Conservation (phyloP, 2,888 invertebrate species). For the Tipula helvola region DNA sequence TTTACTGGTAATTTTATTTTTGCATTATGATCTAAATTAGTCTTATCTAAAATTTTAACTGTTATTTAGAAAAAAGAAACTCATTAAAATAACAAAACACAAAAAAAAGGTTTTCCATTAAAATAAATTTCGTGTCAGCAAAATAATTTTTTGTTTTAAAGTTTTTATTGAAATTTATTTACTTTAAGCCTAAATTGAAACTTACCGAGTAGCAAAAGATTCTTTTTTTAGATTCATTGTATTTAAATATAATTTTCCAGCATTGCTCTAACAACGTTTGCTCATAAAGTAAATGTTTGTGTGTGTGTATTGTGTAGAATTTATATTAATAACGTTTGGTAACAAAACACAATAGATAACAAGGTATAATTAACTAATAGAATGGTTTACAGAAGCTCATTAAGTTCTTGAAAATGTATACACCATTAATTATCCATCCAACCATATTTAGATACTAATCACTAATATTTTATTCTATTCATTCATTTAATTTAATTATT, state of each 20-base stretch:
- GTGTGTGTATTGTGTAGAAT: too few species aligned
- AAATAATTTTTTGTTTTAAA: not conserved
- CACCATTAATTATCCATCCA: constrained; percentile 4
- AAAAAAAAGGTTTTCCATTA: not conserved
- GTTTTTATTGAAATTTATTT: not conserved
- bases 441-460: not conserved
- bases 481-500: not conserved
- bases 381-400: not conserved
- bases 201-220: not conserved
- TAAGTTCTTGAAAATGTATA: not conserved
- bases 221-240: not conserved
- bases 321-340: not conserved
- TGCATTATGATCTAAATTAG: not conserved
- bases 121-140: not conserved
- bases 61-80: not conserved
- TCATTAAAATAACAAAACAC: not conserved
- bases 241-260: too few species aligned
- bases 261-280: too few species aligned
- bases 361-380: not conserved
- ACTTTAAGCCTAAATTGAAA: not conserved
- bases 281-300: too few species aligned
- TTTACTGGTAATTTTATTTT: not conserved
- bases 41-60: not conserved
- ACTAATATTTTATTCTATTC: not conserved
- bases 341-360: not conserved